These are phyloP conservation scores for Lophotis ruficrista DNA, from an alignment of 2,113 vertebrate species.

Conservation along the genomic window DNA sequence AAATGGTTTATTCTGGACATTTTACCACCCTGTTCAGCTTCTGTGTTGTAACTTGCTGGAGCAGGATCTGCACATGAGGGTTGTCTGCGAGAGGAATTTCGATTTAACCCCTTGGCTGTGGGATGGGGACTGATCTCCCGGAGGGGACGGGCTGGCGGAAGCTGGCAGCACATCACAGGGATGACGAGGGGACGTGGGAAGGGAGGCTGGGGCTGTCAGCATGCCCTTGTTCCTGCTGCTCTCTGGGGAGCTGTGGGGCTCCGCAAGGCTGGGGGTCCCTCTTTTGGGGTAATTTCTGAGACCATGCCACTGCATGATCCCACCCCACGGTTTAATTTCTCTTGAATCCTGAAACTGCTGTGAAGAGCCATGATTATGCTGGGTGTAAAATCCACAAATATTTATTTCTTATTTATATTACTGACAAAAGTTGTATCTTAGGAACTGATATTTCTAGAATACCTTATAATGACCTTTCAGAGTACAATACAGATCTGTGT, in stretches of 20 bases:
- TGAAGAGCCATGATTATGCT: background rate
- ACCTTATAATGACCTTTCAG: background rate
- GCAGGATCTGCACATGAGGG: rapidly evolving
- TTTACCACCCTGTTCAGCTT: rapidly evolving
- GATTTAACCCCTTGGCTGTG: background rate
- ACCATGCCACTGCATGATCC: background rate
- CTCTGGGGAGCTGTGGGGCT: background rate
- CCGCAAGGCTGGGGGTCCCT: background rate
- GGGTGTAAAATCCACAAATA: background rate
- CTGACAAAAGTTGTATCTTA: background rate
- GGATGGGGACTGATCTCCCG: rapidly evolving
- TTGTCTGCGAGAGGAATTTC: background rate
- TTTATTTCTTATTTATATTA: background rate
- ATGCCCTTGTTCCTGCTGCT: background rate
- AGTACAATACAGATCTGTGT: rapidly evolving
- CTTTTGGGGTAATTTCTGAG: background rate
- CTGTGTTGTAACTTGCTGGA: rapidly evolving
- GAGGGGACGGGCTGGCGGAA: background rate
- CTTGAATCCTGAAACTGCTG: too few species aligned
- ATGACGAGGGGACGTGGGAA: too few species aligned
- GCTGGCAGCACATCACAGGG: background rate
- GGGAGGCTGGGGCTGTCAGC: background rate
- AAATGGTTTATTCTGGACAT: rapidly evolving
- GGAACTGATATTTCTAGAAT: rapidly evolving
- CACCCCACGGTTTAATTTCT: background rate